A percentile compares a stretch with the other conserved stretches of the same genome.
Evolutionary conservation across 2,888 invertebrate genomes (phyloP).

Genomic region (Cremastinae sp.): DNA sequence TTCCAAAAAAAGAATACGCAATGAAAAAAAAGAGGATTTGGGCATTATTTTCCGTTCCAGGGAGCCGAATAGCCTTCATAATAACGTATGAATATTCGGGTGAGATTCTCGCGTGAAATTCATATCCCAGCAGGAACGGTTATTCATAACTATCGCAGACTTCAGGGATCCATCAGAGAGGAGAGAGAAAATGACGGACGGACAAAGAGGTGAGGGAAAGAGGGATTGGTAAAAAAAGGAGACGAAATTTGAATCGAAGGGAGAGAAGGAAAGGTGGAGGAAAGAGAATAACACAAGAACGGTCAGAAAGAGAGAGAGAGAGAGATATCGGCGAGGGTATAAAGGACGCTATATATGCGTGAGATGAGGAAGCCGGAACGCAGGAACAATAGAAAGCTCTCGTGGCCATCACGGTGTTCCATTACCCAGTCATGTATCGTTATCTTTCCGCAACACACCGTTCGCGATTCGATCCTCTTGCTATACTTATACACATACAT

Average conservation of each 20-base stretch:
- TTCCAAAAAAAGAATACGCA: background rate
- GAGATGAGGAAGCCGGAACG: conserved; percentile 45
- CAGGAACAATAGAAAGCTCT: conserved; percentile 52
- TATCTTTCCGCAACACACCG: conserved; percentile 60
- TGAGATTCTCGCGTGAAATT: conserved; percentile 50
- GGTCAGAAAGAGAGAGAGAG: background rate
- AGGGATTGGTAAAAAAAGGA: background rate
- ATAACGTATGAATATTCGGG: conserved; percentile 54
- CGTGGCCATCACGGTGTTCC: conserved; percentile 54
- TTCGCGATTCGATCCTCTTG: conserved; percentile 55
- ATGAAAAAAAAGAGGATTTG: background rate
- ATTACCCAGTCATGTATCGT: conserved; percentile 60
- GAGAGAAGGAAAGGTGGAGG: conserved; percentile 34
- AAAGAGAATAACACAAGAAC: conserved; percentile 37
- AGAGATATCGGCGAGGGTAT: conserved; percentile 2
- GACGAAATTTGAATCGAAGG: background rate
- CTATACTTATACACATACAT: conserved; percentile 14
- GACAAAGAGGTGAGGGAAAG: too few species aligned
- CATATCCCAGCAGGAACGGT: conserved; percentile 20
- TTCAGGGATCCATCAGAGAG: conserved; percentile 21
- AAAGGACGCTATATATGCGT: conserved; percentile 5
- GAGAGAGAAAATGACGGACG: conserved; percentile 18
- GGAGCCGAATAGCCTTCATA: conserved; percentile 29
- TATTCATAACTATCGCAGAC: conserved; percentile 13
- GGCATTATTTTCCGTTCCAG: conserved; percentile 8